Evolutionary conservation across 2,888 invertebrate species (phyloP).

Genomic region (Sinelater perroti): DNA sequence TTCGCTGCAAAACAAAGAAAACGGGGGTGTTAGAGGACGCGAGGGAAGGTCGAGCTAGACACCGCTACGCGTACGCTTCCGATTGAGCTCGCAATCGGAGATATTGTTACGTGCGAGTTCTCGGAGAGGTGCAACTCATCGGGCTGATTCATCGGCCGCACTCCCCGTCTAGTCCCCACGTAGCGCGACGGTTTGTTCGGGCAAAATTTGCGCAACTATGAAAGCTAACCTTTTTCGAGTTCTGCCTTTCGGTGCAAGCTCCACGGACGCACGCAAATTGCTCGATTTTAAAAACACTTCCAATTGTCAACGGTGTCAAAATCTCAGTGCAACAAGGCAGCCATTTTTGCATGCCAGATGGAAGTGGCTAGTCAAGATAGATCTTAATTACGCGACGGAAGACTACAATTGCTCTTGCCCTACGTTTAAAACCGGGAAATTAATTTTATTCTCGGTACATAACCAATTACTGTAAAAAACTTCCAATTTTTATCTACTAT

Average conservation of each 20-base stretch:
- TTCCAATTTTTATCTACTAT: too few species aligned
- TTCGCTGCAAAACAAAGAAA: slow-evolving; percentile 53
- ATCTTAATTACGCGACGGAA: too few species aligned
- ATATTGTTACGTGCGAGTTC: slow-evolving; percentile 11
- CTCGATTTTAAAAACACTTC: slow-evolving; percentile 29
- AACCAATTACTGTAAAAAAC: too few species aligned
- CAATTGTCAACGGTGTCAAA: slow-evolving; percentile 32
- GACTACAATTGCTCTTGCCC: too few species aligned
- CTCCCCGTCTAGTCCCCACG: too few species aligned
- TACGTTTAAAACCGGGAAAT: too few species aligned
- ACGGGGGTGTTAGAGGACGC: too few species aligned
- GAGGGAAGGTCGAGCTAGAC: too few species aligned
- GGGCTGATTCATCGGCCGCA: slow-evolving; percentile 18
- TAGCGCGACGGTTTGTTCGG: too few species aligned
- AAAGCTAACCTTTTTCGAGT: slow-evolving; percentile 21
- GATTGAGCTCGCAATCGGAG: neutral
- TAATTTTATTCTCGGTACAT: too few species aligned
- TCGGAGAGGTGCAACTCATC: slow-evolving; percentile 15
- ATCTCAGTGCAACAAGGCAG: slow-evolving; percentile 29
- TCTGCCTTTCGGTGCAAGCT: slow-evolving; percentile 5
- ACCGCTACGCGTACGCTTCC: too few species aligned
- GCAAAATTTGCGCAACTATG: neutral
- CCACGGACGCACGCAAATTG: slow-evolving; percentile 25
- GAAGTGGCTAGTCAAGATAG: slow-evolving; percentile 7
- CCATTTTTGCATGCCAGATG: slow-evolving; percentile 30